These are phyloP conservation scores for Heterodera schachtii DNA, from an alignment of 1,140 invertebrate genomes.

Conservation along the genomic window DNA sequence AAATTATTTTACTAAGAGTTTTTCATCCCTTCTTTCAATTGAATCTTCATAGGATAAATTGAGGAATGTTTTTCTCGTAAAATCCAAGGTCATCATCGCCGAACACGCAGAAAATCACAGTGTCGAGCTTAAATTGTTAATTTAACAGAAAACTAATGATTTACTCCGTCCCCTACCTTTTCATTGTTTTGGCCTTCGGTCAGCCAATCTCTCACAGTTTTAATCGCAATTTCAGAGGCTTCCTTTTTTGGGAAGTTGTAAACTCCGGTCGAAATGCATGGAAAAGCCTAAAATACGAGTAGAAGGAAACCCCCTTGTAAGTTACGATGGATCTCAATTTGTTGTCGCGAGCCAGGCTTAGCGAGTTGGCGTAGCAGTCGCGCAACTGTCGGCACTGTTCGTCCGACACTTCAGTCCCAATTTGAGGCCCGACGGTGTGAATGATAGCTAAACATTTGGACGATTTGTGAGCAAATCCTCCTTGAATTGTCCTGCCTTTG, in stretches of 20 bases:
- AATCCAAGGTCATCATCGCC: conserved; percentile 28
- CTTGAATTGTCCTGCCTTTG: conserved; percentile 23
- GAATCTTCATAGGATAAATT: not conserved
- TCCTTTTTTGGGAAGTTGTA: conserved; percentile 40
- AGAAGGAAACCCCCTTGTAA: not conserved
- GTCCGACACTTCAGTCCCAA: conserved; percentile 19
- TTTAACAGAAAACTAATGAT: not conserved
- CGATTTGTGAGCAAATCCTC: too few relatives aligned
- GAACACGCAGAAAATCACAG: conserved; percentile 40
- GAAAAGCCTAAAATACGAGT: conserved; percentile 33
- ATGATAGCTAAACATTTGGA: conserved; percentile 29
- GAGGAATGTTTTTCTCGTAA: conserved; percentile 29
- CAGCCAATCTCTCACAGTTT: conserved; percentile 26
- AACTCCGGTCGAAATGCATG: conserved; percentile 45
- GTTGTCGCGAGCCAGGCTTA: conserved; percentile 37
- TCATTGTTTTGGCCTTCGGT: conserved; percentile 29
- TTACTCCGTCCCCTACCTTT: not conserved
- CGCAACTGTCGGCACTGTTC: conserved; percentile 4
- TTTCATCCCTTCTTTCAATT: not conserved
- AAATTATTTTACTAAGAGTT: not conserved
- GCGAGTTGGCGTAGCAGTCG: conserved; percentile 37
- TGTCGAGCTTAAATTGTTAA: conserved; percentile 29
- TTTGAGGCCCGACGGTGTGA: conserved; percentile 38
- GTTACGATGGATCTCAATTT: conserved; percentile 30
- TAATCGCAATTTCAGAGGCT: conserved; percentile 34